A percentile compares a stretch with the other conserved stretches of the same genome.
Conservation (phyloP, 2,113 vertebrate species). For the Puntigrus tetrazona region DNA sequence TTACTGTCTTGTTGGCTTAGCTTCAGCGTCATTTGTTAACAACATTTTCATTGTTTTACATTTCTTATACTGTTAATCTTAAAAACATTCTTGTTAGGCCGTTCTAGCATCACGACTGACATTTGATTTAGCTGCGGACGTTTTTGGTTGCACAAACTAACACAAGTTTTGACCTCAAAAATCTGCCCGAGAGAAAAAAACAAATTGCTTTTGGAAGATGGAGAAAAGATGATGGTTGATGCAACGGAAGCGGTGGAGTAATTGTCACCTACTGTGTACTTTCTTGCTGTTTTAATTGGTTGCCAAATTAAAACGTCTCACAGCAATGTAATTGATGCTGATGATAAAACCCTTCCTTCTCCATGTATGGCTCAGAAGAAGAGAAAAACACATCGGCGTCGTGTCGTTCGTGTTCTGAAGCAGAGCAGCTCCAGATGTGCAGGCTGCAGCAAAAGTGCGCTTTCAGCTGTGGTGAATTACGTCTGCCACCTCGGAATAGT, state of each 20-base stretch:
- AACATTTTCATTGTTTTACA: too few species aligned
- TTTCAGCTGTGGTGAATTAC: conserved; percentile 13
- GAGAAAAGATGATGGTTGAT: neutral
- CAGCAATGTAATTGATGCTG: too few species aligned
- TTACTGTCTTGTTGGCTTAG: too few species aligned
- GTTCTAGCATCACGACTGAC: too few species aligned
- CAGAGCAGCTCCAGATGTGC: conserved; percentile 25
- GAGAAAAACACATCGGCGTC: neutral
- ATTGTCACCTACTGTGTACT: neutral
- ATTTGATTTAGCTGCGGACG: too few species aligned
- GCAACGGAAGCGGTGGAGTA: neutral
- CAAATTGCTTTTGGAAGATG: neutral
- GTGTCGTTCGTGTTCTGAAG: neutral
- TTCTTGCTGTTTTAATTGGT: too few species aligned
- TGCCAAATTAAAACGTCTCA: too few species aligned
- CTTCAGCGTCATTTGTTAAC: too few species aligned
- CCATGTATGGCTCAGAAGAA: neutral
- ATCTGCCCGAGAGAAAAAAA: neutral
- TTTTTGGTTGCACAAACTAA: too few species aligned
- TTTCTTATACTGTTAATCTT: too few species aligned
- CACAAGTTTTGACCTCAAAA: too few species aligned
- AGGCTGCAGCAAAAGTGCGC: neutral
- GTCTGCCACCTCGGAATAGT: neutral
- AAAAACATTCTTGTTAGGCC: too few species aligned
- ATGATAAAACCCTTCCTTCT: neutral